Conservation (phyloP, 2,113 vertebrate species). For the Triplophysa siluroides region DNA sequence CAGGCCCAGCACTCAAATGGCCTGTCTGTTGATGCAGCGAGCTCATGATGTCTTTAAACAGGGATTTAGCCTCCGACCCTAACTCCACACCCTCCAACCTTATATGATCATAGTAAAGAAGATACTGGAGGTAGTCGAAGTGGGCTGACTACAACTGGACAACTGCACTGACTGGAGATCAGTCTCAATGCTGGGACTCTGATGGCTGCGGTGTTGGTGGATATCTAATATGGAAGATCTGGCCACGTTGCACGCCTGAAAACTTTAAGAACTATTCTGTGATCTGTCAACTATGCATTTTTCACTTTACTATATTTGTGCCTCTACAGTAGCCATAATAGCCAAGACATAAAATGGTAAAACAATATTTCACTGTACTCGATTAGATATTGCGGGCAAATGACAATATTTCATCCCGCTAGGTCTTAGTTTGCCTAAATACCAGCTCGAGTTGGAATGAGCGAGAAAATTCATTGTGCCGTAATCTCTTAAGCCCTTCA, state of each 20-base stretch:
- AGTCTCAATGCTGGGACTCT: constrained; percentile 28
- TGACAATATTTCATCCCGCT: constrained; percentile 10
- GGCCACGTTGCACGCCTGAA: constrained; percentile 23
- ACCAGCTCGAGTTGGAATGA: constrained; percentile 56
- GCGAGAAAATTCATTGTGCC: constrained; percentile 60
- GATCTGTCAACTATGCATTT: constrained; percentile 5
- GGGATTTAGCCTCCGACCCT: constrained; percentile 75
- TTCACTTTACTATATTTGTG: constrained; percentile 14
- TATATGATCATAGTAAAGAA: constrained; percentile 56
- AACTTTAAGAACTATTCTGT: constrained; percentile 15
- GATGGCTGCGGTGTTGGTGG: neutral
- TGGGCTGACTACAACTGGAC: constrained; percentile 9
- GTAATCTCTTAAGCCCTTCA: constrained; percentile 80
- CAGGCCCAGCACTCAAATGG: constrained; percentile 70
- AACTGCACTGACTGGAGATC: constrained; percentile 41
- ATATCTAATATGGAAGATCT: constrained; percentile 31
- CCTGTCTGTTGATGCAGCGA: constrained; percentile 76
- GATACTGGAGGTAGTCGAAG: constrained; percentile 60
- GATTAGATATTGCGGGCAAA: neutral
- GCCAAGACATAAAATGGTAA: constrained; percentile 16
- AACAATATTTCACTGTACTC: constrained; percentile 30
- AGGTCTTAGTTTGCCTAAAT: constrained; percentile 43
- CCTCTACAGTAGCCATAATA: constrained; percentile 17
- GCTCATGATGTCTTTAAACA: constrained; percentile 76
- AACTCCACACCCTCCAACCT: constrained; percentile 16